Evolutionary conservation across 2,113 vertebrate genomes (phyloP).

Genomic region (Dasyornis broadbenti): DNA sequence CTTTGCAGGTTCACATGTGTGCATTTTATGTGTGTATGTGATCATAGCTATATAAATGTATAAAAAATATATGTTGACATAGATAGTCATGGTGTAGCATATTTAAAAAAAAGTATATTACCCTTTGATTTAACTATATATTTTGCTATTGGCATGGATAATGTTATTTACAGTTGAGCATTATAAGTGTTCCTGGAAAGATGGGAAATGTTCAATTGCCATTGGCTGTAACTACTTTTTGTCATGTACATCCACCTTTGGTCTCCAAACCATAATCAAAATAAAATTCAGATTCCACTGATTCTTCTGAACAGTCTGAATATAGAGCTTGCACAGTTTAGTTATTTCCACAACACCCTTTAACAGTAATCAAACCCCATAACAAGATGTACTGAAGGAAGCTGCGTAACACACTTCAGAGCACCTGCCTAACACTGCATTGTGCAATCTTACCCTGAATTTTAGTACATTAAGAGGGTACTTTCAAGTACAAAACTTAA

Average conservation of each 20-base stretch:
- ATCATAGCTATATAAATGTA: neutral
- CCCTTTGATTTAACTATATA: neutral
- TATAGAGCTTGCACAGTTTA: neutral
- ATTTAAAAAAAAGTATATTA: neutral
- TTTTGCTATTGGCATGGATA: neutral
- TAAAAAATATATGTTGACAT: neutral
- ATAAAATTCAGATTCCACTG: neutral
- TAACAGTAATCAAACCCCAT: neutral
- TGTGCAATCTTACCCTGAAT: neutral
- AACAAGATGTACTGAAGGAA: neutral
- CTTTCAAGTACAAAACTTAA: neutral
- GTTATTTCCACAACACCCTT: neutral
- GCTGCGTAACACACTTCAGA: neutral
- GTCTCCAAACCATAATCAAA: neutral
- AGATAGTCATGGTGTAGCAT: neutral
- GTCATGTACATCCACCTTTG: neutral
- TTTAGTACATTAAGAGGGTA: neutral
- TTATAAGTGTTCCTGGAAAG: neutral
- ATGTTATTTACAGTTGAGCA: neutral
- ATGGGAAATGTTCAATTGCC: neutral
- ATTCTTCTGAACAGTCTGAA: neutral
- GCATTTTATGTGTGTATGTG: neutral
- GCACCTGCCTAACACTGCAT: neutral
- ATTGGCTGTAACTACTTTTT: neutral
- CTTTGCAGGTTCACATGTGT: neutral